phyloP scores from a whole-genome alignment of 2,113 vertebrate species.

The Apeltes quadracus region DNA sequence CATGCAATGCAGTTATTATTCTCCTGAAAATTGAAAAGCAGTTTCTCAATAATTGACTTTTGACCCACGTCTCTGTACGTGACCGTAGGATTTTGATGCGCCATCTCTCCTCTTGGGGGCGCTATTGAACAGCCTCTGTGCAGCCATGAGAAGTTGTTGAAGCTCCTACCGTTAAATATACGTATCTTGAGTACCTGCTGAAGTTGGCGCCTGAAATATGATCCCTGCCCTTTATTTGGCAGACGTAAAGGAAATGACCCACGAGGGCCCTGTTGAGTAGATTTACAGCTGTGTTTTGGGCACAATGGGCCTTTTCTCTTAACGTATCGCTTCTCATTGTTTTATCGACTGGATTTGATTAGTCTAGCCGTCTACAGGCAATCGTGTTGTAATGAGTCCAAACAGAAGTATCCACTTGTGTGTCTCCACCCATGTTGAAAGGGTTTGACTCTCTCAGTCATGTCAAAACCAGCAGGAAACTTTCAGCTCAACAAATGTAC shows the following conservation, averaged over 20 bases:
- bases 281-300: slow-evolving; percentile 1
- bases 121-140: slow-evolving; percentile 23
- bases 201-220: slow-evolving; percentile 5
- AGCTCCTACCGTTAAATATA: not conserved
- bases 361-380: slow-evolving; percentile 6
- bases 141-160: not conserved
- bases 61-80: not conserved
- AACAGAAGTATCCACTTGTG: slow-evolving; percentile 22
- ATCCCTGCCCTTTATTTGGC: slow-evolving; percentile 6
- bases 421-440: slow-evolving; percentile 3
- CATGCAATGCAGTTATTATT: not conserved
- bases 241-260: slow-evolving; percentile 8
- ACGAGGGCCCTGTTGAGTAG: not conserved
- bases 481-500: not conserved
- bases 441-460: slow-evolving; percentile 2
- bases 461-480: slow-evolving; percentile 18
- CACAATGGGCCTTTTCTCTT: slow-evolving; percentile 37
- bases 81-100: not conserved
- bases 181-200: slow-evolving; percentile 15
- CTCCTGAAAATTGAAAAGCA: not conserved
- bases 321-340: slow-evolving; percentile 1
- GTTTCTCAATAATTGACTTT: not conserved
- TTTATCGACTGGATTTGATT: not conserved
- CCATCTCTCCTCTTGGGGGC: slow-evolving; percentile 38
- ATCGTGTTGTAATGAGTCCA: slow-evolving; percentile 18